phyloP scores from a whole-genome alignment of 2,888 invertebrate species.

The Eutolmus rufibarbis region DNA sequence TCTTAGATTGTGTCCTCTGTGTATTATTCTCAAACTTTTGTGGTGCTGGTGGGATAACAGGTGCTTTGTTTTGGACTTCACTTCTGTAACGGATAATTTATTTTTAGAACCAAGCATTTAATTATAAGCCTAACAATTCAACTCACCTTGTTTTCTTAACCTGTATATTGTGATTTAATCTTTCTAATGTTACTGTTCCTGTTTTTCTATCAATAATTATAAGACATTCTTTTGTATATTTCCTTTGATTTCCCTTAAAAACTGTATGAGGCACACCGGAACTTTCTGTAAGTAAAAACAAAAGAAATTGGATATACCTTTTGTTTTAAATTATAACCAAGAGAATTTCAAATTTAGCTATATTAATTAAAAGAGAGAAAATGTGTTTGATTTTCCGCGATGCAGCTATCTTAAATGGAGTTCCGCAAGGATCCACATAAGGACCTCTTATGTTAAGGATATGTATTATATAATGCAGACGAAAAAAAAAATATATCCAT shows the following conservation, averaged over 20 bases:
- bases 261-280: constrained; percentile 90
- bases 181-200: constrained; percentile 92
- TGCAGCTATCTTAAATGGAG: no score
- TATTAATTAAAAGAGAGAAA: no score
- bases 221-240: constrained; percentile 89
- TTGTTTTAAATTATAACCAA: neutral
- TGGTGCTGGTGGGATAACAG: constrained; percentile 50
- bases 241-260: constrained; percentile 92
- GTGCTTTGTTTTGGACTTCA: constrained; percentile 59
- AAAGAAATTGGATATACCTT: neutral
- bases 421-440: no score
- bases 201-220: constrained; percentile 91
- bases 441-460: no score
- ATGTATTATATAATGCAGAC: no score
- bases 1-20: constrained; percentile 68
- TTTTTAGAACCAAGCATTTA: neutral
- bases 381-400: neutral
- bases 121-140: constrained; percentile 29
- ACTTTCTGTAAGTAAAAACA: constrained; percentile 70
- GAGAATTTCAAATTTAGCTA: no score
- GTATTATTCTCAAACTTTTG: constrained; percentile 65
- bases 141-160: constrained; percentile 87
- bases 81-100: constrained; percentile 50
- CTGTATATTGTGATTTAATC: constrained; percentile 88
- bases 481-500: no score